Evolutionary conservation across 1,140 invertebrate genomes (phyloP).

Genomic region (Tribolium castaneum): DNA sequence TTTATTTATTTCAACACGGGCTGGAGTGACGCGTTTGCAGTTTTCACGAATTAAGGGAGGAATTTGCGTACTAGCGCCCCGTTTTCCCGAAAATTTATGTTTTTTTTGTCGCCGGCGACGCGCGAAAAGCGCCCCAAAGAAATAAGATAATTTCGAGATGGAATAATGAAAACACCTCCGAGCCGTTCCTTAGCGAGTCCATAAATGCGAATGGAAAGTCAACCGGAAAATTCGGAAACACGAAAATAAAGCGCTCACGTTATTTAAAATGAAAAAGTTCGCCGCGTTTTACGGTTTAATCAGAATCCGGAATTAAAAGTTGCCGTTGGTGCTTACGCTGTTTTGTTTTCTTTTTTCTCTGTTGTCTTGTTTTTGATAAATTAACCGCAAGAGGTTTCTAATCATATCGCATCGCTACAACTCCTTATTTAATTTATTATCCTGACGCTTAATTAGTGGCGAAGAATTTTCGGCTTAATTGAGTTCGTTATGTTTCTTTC

Average conservation of each 20-base stretch:
- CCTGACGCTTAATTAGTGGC: neutral
- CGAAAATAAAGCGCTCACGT: slow-evolving; percentile 32
- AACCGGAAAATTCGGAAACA: slow-evolving; percentile 30
- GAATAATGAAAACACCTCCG: slow-evolving; percentile 35
- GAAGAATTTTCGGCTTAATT: slow-evolving; percentile 1
- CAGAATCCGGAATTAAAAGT: slow-evolving; percentile 20
- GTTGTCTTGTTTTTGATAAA: slow-evolving; percentile 17
- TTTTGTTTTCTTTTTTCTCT: slow-evolving; percentile 1
- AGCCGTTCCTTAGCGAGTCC: slow-evolving; percentile 1
- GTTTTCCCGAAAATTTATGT: slow-evolving; percentile 12
- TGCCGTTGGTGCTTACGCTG: neutral
- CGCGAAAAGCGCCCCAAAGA: slow-evolving; percentile 13
- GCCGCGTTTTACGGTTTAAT: slow-evolving; percentile 15
- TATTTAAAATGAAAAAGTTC: slow-evolving; percentile 35
- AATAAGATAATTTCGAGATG: slow-evolving; percentile 31
- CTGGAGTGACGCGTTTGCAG: neutral
- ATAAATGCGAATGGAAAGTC: slow-evolving; percentile 28
- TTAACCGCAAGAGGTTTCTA: slow-evolving; percentile 31
- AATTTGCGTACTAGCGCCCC: neutral
- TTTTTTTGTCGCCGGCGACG: neutral
- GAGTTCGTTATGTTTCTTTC: slow-evolving; percentile 5
- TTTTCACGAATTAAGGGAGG: neutral
- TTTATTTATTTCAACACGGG: neutral
- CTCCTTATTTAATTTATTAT: slow-evolving; percentile 23
- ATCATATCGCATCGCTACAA: slow-evolving; percentile 23